Conservation (phyloP, 2,797 vertebrate species). For the Ceyx erithaca region DNA sequence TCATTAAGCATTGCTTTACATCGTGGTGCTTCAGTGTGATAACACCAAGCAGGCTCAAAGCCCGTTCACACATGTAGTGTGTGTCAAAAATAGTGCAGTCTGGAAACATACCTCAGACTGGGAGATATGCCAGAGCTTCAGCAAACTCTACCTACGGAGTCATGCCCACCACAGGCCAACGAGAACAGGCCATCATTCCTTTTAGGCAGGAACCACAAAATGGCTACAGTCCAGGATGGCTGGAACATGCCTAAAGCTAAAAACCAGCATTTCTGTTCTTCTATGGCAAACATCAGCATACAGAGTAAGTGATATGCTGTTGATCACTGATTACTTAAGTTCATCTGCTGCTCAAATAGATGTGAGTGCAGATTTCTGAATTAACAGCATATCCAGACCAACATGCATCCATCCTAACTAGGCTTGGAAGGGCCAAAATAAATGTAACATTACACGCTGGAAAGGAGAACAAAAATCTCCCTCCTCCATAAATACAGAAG, state of each 20-base stretch:
- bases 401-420: slow-evolving; percentile 61
- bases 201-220: slow-evolving; percentile 70
- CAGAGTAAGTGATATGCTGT: slow-evolving; percentile 57
- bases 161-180: slow-evolving; percentile 63
- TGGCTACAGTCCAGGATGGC: slow-evolving; percentile 51
- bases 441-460: not conserved
- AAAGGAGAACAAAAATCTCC: slow-evolving; percentile 16
- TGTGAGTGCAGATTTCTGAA: slow-evolving; percentile 50
- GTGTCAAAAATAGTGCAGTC: slow-evolving; percentile 56
- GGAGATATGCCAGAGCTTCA: slow-evolving; percentile 50
- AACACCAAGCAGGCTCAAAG: slow-evolving; percentile 68
- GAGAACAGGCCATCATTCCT: slow-evolving; percentile 52
- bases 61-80: slow-evolving; percentile 75
- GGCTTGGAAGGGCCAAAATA: slow-evolving; percentile 59
- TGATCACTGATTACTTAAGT: slow-evolving; percentile 50
- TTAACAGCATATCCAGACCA: slow-evolving; percentile 64
- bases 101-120: slow-evolving; percentile 47
- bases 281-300: slow-evolving; percentile 67
- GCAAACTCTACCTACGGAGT: slow-evolving; percentile 48
- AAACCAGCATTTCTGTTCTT: slow-evolving; percentile 64
- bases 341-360: slow-evolving; percentile 55
- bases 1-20: slow-evolving; percentile 41
- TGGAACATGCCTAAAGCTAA: slow-evolving; percentile 61
- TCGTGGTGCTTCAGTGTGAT: slow-evolving; percentile 49
- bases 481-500: not conserved